A percentile compares a stretch with the other conserved stretches of the same genome.
Conservation (phyloP, 2,888 invertebrate species). For the Drosophila atroscutellata region DNA sequence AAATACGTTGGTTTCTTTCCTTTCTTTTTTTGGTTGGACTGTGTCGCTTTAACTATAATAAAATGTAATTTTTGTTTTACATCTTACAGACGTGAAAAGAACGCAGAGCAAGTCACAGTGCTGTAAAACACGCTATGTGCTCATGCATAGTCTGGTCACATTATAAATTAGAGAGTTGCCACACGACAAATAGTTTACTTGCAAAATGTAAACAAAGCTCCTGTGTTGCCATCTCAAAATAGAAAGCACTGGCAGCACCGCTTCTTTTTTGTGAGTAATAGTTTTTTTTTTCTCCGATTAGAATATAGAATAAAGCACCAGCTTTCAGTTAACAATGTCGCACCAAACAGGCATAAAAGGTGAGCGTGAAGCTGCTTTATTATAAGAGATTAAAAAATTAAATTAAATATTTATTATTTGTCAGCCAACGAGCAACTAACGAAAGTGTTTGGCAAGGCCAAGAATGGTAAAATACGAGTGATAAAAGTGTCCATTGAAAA, state of each 20-base stretch:
- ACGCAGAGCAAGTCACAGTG: slow-evolving; percentile 46
- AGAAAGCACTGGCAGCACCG: slow-evolving; percentile 40
- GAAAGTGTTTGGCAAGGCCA: slow-evolving; percentile 92
- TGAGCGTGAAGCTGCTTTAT: slow-evolving; percentile 79
- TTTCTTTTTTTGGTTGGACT: slow-evolving; percentile 29
- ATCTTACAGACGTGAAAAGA: slow-evolving; percentile 71
- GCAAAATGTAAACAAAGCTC: slow-evolving; percentile 52
- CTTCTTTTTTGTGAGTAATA: slow-evolving; percentile 69
- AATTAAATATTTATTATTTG: neutral
- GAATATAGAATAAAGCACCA: slow-evolving; percentile 34
- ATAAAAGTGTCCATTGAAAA: slow-evolving; percentile 94
- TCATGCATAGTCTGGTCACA: slow-evolving; percentile 23
- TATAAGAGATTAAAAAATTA: neutral
- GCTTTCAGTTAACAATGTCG: slow-evolving; percentile 87
- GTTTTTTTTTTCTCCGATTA: slow-evolving; percentile 54
- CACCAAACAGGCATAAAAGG: slow-evolving; percentile 96
- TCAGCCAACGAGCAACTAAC: slow-evolving; percentile 93
- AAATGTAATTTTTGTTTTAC: slow-evolving; percentile 71
- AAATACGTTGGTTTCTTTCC: slow-evolving; percentile 24
- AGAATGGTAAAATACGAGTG: slow-evolving; percentile 90
- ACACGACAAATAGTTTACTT: slow-evolving; percentile 12
- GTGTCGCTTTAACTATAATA: slow-evolving; percentile 61
- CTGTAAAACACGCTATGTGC: slow-evolving; percentile 23
- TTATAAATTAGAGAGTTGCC: slow-evolving; percentile 29
- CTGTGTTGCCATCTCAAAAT: slow-evolving; percentile 17